These are phyloP conservation scores for Bradysia coprophila DNA, from an alignment of 1,140 invertebrate genomes.

Conservation along the genomic window DNA sequence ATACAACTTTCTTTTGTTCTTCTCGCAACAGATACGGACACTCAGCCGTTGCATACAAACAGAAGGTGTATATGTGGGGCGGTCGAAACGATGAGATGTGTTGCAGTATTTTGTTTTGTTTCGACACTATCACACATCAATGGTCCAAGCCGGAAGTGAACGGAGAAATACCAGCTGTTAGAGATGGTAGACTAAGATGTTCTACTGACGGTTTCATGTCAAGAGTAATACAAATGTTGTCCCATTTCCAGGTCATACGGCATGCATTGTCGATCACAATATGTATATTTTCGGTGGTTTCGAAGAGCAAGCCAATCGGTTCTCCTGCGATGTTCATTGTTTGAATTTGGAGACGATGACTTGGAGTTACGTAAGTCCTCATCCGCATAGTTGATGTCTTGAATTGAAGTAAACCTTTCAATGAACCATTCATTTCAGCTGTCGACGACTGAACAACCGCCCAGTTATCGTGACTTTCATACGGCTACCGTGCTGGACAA, in stretches of 20 bases:
- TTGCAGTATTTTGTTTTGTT: slow-evolving; percentile 61
- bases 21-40: slow-evolving; percentile 87
- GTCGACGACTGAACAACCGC: slow-evolving; percentile 34
- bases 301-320: slow-evolving; percentile 56
- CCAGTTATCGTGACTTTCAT: slow-evolving; percentile 72
- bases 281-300: slow-evolving; percentile 89
- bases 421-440: too few relatives aligned
- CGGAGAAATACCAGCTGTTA: slow-evolving; percentile 50
- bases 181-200: slow-evolving; percentile 82
- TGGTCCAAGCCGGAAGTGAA: slow-evolving; percentile 47
- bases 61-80: slow-evolving; percentile 71
- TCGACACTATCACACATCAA: slow-evolving; percentile 46
- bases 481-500: slow-evolving; percentile 52
- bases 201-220: slow-evolving; percentile 64
- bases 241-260: slow-evolving; percentile 85
- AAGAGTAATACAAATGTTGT: too few relatives aligned
- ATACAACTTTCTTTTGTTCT: slow-evolving; percentile 7
- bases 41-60: slow-evolving; percentile 57
- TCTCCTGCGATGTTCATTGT: slow-evolving; percentile 59
- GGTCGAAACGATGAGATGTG: slow-evolving; percentile 69
- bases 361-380: slow-evolving; percentile 55
- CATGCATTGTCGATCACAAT: slow-evolving; percentile 56
- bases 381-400: too few relatives aligned
- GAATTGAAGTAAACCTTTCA: too few relatives aligned
- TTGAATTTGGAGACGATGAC: slow-evolving; percentile 52